These are phyloP conservation scores for Oscheius sp. DNA, from an alignment of 1,140 invertebrate genomes.

Conservation along the genomic window DNA sequence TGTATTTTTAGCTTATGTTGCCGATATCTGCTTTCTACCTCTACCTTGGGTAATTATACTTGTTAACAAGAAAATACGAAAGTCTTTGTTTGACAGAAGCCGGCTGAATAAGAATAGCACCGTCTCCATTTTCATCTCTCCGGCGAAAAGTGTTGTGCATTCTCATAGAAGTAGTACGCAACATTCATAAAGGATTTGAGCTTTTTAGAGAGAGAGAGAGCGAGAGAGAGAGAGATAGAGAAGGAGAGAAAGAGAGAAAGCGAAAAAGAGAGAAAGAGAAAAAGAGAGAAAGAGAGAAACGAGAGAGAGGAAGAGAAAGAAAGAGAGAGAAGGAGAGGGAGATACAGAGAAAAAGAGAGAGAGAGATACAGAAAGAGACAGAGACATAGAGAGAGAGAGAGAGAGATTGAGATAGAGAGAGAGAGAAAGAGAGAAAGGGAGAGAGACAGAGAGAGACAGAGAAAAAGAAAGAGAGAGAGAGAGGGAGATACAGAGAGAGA, in stretches of 20 bases:
- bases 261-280: neutral
- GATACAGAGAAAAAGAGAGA: too few relatives aligned
- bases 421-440: too few relatives aligned
- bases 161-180: neutral
- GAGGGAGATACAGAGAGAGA: too few relatives aligned
- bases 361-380: too few relatives aligned
- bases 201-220: neutral
- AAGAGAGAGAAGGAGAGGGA: neutral
- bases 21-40: slow-evolving; percentile 1
- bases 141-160: neutral
- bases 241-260: neutral
- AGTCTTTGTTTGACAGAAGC: neutral
- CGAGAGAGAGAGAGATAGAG: neutral
- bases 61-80: neutral
- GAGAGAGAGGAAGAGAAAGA: neutral
- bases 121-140: neutral
- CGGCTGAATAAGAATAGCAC: neutral
- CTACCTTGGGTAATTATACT: neutral
- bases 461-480: too few relatives aligned
- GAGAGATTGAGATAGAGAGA: too few relatives aligned
- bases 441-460: too few relatives aligned
- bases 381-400: too few relatives aligned
- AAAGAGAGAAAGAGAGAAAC: neutral
- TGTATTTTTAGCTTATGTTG: neutral
- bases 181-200: neutral